phyloP scores from a whole-genome alignment of 2,888 invertebrate genomes.

The Euplexia lucipara region DNA sequence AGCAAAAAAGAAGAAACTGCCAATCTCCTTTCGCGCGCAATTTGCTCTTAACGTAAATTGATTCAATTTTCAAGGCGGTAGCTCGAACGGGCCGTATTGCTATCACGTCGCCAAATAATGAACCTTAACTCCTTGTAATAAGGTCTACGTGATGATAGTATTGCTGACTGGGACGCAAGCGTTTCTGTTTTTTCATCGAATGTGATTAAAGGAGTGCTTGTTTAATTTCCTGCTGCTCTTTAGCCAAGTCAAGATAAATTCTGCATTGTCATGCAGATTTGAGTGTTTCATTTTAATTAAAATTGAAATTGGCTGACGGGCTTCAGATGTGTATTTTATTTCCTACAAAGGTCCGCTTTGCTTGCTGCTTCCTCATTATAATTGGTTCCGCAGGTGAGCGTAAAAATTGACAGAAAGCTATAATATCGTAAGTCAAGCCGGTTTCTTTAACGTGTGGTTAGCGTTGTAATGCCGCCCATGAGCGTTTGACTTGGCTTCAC shows the following conservation, averaged over 20 bases:
- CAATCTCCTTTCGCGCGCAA: conserved; percentile 73
- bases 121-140: conserved; percentile 52
- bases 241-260: conserved; percentile 44
- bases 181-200: conserved; percentile 56
- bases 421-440: too few species aligned
- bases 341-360: not conserved
- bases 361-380: not conserved
- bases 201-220: conserved; percentile 60
- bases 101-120: conserved; percentile 52
- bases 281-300: conserved; percentile 39
- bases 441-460: too few species aligned
- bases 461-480: too few species aligned
- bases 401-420: not conserved
- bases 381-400: not conserved
- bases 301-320: conserved; percentile 9
- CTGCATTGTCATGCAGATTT: conserved; percentile 47
- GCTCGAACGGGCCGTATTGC: conserved; percentile 44
- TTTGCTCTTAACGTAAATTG: conserved; percentile 80
- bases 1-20: conserved; percentile 73
- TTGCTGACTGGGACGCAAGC: conserved; percentile 23
- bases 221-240: conserved; percentile 65
- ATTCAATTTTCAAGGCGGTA: conserved; percentile 75
- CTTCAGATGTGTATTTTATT: conserved; percentile 7
- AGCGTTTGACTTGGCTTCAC: too few species aligned
- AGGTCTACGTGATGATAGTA: conserved; percentile 8